Conservation (phyloP, 2,888 invertebrate genomes). For the Andrena flavipes region DNA sequence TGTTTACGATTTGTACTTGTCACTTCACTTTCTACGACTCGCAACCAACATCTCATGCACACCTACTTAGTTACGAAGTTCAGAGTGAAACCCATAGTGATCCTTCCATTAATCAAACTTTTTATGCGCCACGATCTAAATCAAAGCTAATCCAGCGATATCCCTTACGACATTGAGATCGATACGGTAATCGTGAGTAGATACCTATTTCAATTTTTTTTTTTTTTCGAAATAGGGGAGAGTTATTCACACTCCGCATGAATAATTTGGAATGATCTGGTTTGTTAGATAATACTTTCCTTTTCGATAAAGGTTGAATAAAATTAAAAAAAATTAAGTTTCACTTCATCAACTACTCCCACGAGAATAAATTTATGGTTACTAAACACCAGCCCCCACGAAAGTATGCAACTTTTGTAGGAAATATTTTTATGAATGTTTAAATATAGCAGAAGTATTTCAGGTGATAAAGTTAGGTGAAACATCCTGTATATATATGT, state of each 20-base stretch:
- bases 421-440: too few species aligned
- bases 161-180: slow-evolving; percentile 16
- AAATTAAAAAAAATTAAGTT: background rate
- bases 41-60: slow-evolving; percentile 28
- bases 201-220: slow-evolving; percentile 10
- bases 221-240: too few species aligned
- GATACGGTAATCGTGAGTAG: slow-evolving; percentile 18
- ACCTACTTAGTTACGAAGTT: slow-evolving; percentile 3
- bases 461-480: too few species aligned
- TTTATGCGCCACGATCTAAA: slow-evolving; percentile 23
- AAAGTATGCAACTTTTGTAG: too few species aligned
- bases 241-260: too few species aligned
- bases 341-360: too few species aligned
- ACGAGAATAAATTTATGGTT: too few species aligned
- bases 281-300: slow-evolving; percentile 9
- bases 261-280: background rate
- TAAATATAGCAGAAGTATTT: too few species aligned
- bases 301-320: background rate
- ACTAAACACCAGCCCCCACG: too few species aligned
- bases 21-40: slow-evolving; percentile 29
- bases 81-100: slow-evolving; percentile 14
- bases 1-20: slow-evolving; percentile 48
- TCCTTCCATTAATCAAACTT: slow-evolving; percentile 45
- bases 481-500: too few species aligned
- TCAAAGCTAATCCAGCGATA: slow-evolving; percentile 16